phyloP scores from a whole-genome alignment of 2,797 vertebrate genomes.

The Melanotaenia trifasciata region DNA sequence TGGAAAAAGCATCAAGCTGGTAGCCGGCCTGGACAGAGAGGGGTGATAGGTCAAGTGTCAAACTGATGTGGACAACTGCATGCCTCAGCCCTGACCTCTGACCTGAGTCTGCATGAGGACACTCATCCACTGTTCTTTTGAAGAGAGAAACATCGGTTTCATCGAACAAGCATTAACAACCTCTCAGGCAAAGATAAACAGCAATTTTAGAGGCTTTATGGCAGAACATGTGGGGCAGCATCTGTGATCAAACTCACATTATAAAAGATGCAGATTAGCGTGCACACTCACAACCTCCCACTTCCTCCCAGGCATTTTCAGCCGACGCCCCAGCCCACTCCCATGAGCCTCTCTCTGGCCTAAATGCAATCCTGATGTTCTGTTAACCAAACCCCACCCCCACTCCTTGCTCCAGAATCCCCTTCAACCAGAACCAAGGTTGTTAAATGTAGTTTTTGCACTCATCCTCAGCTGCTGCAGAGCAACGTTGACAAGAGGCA shows the following conservation, averaged over 20 bases:
- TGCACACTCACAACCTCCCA: slow-evolving; percentile 41
- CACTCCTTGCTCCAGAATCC: not conserved
- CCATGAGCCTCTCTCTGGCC: slow-evolving; percentile 48
- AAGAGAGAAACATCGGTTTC: slow-evolving; percentile 12
- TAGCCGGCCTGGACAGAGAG: slow-evolving; percentile 32
- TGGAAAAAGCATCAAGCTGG: slow-evolving; percentile 51
- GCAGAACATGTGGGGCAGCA: slow-evolving; percentile 3
- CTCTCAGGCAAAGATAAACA: slow-evolving; percentile 23
- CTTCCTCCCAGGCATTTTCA: slow-evolving; percentile 55
- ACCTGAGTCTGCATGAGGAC: slow-evolving; percentile 48
- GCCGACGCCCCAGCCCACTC: slow-evolving; percentile 60
- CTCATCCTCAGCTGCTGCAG: slow-evolving; percentile 71
- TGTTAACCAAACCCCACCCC: slow-evolving; percentile 29
- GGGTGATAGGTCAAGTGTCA: slow-evolving; percentile 57
- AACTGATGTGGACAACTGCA: slow-evolving; percentile 64
- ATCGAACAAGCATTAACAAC: not conserved
- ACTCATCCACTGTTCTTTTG: slow-evolving; percentile 51
- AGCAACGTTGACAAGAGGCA: slow-evolving; percentile 71
- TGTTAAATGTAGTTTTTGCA: slow-evolving; percentile 61
- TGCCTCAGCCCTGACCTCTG: slow-evolving; percentile 71
- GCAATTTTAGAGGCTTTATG: slow-evolving; percentile 30
- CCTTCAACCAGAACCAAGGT: slow-evolving; percentile 53
- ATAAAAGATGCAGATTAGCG: slow-evolving; percentile 30
- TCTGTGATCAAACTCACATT: slow-evolving; percentile 34
- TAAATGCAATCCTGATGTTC: slow-evolving; percentile 80